Evolutionary conservation across 2,113 vertebrate genomes (phyloP).

Genomic region (Cephalopterus ornatus): DNA sequence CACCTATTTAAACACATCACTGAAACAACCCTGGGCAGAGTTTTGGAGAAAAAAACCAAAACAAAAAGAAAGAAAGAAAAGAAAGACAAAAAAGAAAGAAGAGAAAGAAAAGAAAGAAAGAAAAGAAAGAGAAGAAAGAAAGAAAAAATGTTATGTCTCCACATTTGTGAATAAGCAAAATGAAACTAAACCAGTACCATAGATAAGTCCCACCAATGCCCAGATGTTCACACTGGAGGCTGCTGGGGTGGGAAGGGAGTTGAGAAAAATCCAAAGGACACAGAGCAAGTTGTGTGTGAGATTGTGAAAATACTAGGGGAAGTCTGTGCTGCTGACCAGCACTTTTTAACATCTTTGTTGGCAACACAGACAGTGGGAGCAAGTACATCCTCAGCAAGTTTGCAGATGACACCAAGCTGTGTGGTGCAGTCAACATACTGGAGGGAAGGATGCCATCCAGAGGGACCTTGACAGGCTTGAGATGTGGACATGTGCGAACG

Average conservation of each 20-base stretch:
- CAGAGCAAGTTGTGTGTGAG: background rate
- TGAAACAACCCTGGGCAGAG: background rate
- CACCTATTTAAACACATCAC: background rate
- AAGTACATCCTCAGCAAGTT: background rate
- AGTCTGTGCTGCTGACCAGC: background rate
- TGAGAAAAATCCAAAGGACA: background rate
- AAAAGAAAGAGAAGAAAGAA: too few species aligned
- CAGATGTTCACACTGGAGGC: background rate
- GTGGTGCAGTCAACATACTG: background rate
- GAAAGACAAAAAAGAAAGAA: background rate
- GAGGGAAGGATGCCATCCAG: background rate
- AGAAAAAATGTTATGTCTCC: background rate
- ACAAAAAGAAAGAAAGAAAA: background rate
- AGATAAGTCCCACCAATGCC: background rate
- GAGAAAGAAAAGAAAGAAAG: too few species aligned
- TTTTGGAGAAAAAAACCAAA: background rate
- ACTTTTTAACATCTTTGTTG: background rate
- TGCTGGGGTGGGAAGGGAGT: background rate
- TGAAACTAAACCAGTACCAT: background rate
- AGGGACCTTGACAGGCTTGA: background rate
- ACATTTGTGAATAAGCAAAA: background rate
- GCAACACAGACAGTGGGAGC: accelerated
- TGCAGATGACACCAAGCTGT: background rate
- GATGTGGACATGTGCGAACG: background rate
- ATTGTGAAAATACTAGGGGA: background rate